Conservation (phyloP, 2,888 invertebrate species). For the Linnaemya tessellans region DNA sequence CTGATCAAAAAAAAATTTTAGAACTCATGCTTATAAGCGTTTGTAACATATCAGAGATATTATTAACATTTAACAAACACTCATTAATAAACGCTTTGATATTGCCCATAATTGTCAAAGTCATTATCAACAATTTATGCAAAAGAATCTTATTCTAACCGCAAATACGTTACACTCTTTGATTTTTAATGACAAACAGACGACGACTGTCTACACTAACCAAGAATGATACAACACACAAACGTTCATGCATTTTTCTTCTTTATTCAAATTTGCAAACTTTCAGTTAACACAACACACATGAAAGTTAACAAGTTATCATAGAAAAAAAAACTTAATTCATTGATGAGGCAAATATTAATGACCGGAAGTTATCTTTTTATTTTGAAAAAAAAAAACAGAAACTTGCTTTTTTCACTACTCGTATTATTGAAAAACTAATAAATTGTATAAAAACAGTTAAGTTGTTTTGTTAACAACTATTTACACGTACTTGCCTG, state of each 20-base stretch:
- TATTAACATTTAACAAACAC: not conserved
- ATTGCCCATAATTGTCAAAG: constrained; percentile 18
- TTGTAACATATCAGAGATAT: not conserved
- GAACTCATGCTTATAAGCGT: too few species aligned
- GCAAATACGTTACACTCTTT: constrained; percentile 21
- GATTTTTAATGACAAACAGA: constrained; percentile 56
- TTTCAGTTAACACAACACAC: constrained; percentile 23
- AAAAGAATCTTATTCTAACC: constrained; percentile 31
- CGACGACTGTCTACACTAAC: constrained; percentile 53
- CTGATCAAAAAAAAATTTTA: not conserved
- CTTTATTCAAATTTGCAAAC: constrained; percentile 53
- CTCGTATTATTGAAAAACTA: constrained; percentile 38
- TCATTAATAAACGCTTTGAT: constrained; percentile 7
- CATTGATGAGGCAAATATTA: constrained; percentile 65
- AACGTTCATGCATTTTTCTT: not conserved
- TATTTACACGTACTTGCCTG: constrained; percentile 15
- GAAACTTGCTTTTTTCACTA: not conserved
- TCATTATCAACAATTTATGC: constrained; percentile 30
- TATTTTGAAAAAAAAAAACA: constrained; percentile 12
- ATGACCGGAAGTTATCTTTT: constrained; percentile 68
- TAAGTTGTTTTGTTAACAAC: constrained; percentile 45
- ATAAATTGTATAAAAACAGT: constrained; percentile 53
- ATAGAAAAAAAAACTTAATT: constrained; percentile 54
- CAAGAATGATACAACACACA: constrained; percentile 18
- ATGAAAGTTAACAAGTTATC: constrained; percentile 45